A percentile compares a stretch with the other conserved stretches of the same genome.
Evolutionary conservation across 1,140 invertebrate genomes (phyloP).

Genomic region (Leptinotarsa undecemlineata): DNA sequence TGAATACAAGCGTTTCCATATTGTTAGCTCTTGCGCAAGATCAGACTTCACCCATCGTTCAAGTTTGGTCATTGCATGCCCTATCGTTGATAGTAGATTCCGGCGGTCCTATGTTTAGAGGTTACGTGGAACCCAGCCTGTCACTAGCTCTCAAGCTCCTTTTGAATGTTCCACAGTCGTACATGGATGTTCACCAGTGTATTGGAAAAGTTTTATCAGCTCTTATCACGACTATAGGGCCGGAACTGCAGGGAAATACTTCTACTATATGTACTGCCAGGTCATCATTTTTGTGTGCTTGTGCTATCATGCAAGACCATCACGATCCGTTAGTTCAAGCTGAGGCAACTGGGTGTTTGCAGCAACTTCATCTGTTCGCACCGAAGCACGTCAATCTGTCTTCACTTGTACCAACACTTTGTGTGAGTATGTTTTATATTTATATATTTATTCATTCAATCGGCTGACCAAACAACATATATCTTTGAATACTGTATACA

Average conservation of each 20-base stretch:
- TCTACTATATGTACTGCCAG: constrained; percentile 71
- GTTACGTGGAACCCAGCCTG: constrained; percentile 93
- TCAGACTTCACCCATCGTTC: constrained; percentile 83
- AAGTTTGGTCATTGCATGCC: constrained; percentile 96
- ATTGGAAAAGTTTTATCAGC: constrained; percentile 93
- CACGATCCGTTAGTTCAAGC: constrained; percentile 88
- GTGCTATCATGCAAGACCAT: constrained; percentile 92
- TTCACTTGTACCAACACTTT: constrained; percentile 89
- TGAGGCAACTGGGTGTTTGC: constrained; percentile 93
- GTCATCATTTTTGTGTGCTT: constrained; percentile 82
- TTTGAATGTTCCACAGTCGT: constrained; percentile 83
- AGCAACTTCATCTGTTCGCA: constrained; percentile 97
- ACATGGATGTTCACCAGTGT: constrained; percentile 92
- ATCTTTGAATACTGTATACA: too few relatives aligned
- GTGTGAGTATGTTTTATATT: constrained; percentile 68
- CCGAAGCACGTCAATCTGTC: constrained; percentile 92
- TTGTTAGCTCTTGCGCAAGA: constrained; percentile 93
- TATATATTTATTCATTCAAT: neutral
- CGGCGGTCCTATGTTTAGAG: constrained; percentile 96
- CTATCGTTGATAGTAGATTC: constrained; percentile 95
- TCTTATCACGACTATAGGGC: constrained; percentile 95
- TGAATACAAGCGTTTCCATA: constrained; percentile 92
- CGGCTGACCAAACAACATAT: too few relatives aligned
- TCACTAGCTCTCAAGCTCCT: constrained; percentile 87
- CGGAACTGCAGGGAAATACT: constrained; percentile 91